These are phyloP conservation scores for Trematomus bernacchii DNA, from an alignment of 2,797 vertebrate genomes.

Conservation along the genomic window DNA sequence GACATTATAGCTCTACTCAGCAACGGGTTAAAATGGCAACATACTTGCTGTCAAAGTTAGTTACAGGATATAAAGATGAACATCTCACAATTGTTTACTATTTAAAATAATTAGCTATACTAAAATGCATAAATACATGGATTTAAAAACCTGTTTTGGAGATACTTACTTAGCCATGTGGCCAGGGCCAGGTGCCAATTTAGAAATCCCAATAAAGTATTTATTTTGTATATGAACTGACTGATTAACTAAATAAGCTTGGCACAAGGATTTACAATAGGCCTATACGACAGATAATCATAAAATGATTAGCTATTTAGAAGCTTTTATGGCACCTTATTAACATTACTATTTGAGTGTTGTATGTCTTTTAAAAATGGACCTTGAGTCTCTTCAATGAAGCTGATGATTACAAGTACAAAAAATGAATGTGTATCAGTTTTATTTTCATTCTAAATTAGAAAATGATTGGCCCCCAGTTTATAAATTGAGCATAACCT, in stretches of 20 bases:
- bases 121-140: not conserved
- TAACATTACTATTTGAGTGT: not conserved
- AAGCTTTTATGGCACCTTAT: not conserved
- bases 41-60: not conserved
- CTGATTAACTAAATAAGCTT: not conserved
- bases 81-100: not conserved
- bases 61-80: not conserved
- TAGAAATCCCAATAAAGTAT: not conserved
- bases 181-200: accelerated
- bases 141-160: not conserved
- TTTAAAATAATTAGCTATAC: not conserved
- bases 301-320: not conserved
- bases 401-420: not conserved
- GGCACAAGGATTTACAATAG: no score
- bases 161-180: not conserved
- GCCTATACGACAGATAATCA: not conserved
- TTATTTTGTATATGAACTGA: not conserved
- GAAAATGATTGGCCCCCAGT: no score
- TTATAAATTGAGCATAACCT: no score
- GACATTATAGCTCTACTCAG: not conserved
- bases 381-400: no score
- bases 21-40: not conserved
- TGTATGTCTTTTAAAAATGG: no score
- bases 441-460: not conserved
- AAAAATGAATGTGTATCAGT: not conserved